Conservation (phyloP, 35 echinoderm and acorn worm genomes). For the Acanthaster planci region DNA sequence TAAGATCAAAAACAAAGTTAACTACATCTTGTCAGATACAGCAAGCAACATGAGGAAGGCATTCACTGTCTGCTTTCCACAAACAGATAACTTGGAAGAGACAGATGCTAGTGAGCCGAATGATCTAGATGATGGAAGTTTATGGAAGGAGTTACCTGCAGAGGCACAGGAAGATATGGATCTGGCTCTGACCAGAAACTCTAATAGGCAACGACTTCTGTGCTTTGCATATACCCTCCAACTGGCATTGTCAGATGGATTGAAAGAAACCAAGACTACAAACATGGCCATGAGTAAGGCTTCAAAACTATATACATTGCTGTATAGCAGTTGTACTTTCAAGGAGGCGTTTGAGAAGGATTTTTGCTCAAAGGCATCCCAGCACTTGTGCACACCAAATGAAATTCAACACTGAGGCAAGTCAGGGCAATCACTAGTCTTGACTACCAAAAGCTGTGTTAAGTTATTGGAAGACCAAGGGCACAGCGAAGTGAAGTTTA, state of each 20-base stretch:
- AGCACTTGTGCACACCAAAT: no score
- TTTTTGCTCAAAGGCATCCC: no score
- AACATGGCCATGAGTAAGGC: no score
- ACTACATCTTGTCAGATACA: slow-evolving; percentile 38
- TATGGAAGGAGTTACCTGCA: slow-evolving; percentile 13
- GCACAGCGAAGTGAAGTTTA: not conserved
- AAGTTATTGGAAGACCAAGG: not conserved
- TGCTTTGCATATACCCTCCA: slow-evolving; percentile 50
- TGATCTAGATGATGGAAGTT: slow-evolving; percentile 24
- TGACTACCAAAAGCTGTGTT: not conserved
- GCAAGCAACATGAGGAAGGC: slow-evolving; percentile 47
- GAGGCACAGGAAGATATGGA: not conserved
- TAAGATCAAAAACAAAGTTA: slow-evolving; percentile 36
- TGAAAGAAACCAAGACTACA: slow-evolving; percentile 54
- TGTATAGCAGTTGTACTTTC: no score
- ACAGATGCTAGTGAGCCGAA: not conserved
- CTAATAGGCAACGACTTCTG: slow-evolving; percentile 28
- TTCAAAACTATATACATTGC: no score
- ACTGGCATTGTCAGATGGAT: slow-evolving; percentile 18
- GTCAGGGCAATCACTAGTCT: not conserved
- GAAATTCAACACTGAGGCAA: not conserved
- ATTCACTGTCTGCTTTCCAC: slow-evolving; percentile 41
- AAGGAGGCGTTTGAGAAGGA: no score
- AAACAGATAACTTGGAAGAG: not conserved
- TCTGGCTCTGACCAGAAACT: not conserved